Evolutionary conservation across 1,140 invertebrate genomes (phyloP).

Genomic region (Drosophila subpulchrella): DNA sequence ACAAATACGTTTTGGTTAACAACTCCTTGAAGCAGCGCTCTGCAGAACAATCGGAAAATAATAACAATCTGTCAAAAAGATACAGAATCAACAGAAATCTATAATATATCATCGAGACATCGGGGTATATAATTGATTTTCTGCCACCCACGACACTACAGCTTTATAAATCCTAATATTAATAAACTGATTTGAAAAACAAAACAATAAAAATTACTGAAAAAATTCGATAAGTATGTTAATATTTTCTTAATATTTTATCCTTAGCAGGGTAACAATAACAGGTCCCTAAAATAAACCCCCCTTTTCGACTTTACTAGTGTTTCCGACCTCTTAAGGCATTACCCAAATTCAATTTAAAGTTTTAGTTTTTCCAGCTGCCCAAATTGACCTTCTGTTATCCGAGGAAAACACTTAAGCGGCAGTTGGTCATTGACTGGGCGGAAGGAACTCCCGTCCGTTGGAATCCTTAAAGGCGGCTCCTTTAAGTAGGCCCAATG

Average conservation of each 20-base stretch:
- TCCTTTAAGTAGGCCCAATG: conserved; percentile 13
- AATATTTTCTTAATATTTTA: background rate
- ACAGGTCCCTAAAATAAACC: background rate
- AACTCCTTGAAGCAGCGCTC: no score
- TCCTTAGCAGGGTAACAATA: background rate
- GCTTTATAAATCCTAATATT: no score
- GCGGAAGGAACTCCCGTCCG: background rate
- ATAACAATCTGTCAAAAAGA: no score
- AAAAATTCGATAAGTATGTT: no score
- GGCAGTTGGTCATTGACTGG: conserved; percentile 38
- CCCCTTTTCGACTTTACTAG: background rate
- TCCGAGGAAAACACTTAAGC: conserved; percentile 18
- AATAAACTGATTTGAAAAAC: no score
- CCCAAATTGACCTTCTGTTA: conserved; percentile 32
- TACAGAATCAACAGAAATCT: no score
- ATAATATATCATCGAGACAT: no score
- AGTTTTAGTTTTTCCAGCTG: conserved; percentile 11
- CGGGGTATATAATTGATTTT: no score
- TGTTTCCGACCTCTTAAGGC: background rate
- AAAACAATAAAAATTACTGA: no score
- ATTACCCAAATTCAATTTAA: conserved; percentile 14
- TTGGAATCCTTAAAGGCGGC: conserved; percentile 19
- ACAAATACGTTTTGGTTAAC: no score
- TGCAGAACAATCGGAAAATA: no score
- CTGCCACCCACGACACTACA: no score